phyloP scores from a whole-genome alignment of 2,113 vertebrate genomes.

The Propithecus coquereli region DNA sequence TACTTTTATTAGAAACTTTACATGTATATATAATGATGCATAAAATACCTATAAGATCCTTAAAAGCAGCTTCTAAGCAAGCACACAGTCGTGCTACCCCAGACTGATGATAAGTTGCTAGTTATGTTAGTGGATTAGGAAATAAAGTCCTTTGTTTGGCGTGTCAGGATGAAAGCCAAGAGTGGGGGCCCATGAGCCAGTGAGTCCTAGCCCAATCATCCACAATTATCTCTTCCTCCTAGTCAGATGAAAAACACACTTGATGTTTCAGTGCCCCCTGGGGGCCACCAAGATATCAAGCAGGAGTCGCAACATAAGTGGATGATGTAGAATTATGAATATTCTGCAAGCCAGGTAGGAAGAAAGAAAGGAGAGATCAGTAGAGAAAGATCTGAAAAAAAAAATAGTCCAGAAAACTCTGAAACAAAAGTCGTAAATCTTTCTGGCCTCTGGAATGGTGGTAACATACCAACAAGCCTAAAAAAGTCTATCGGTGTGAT shows the following conservation, averaged over 20 bases:
- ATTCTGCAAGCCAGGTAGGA: not conserved
- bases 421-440: not conserved
- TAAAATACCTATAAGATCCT: not conserved
- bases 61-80: not conserved
- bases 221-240: not conserved
- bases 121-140: not conserved
- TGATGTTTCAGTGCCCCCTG: constrained; percentile 59
- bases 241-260: not conserved
- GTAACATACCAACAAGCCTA: not conserved
- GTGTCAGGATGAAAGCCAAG: not conserved
- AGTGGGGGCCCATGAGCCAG: not conserved
- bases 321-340: not conserved
- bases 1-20: constrained; percentile 25
- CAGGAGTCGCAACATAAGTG: not conserved
- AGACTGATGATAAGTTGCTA: not conserved
- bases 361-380: not conserved
- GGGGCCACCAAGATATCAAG: constrained; percentile 27
- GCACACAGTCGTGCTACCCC: not conserved
- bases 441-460: not conserved
- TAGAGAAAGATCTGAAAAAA: not conserved
- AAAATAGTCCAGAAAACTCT: not conserved
- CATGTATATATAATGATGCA: not conserved
- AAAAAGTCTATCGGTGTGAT: not conserved
- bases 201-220: not conserved
- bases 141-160: not conserved